Base-by-base conservation (phyloP, 2,113 vertebrate species). In the Ornithorhynchus anatinus region DNA sequence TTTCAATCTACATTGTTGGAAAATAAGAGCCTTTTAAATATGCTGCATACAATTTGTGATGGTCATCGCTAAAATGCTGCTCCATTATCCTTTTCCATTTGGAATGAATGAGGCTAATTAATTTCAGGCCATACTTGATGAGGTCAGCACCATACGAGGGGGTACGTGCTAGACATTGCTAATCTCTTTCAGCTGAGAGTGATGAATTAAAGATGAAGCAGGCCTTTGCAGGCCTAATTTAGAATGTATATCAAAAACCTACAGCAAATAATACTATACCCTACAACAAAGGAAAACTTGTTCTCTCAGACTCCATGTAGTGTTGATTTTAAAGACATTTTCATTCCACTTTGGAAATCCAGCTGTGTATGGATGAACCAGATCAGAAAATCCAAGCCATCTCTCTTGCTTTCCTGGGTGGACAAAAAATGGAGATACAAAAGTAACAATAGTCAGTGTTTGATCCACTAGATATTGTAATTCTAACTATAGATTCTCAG, bases 181-280 rank as follows among this genome's bases (percentile, higher is more conserved):
- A 93, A 94, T 94, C 92, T 93, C 93, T 93, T 93, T 94, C 93
- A 93, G 93, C 92, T 93, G 91, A 93, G 91, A 91, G 91, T 92
- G 91, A 93, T 94, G 93, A 94, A 94, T 94, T 94, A 94, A 94
- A 94, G 92, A 94, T 94, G 92, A 93, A 93, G 92, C 89, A 90
- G 90, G 91, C 91, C 89, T 92, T 92, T 91, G 90, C 93, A 92
- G 90, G 84, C 91, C 92, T 92, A 92, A 93, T 94, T 93, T 91
- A 94, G 91, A 93, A 93, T 93, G 91, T 92, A 92, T 93, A 93
- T 94, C 88, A 92, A 91, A 92, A 92, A 92, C 88, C 91, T 91
- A 91, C 91, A 89, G 88, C 91, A 92, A 93, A 94, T 93, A 94
- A 93, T 86, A 90, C 91, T 91, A 88, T 88, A 86, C 86, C 87